Percentiles rank a stretch among this genome's conserved stretches.
phyloP scores from a whole-genome alignment of 2,113 vertebrate genomes.

The Gadus macrocephalus region DNA sequence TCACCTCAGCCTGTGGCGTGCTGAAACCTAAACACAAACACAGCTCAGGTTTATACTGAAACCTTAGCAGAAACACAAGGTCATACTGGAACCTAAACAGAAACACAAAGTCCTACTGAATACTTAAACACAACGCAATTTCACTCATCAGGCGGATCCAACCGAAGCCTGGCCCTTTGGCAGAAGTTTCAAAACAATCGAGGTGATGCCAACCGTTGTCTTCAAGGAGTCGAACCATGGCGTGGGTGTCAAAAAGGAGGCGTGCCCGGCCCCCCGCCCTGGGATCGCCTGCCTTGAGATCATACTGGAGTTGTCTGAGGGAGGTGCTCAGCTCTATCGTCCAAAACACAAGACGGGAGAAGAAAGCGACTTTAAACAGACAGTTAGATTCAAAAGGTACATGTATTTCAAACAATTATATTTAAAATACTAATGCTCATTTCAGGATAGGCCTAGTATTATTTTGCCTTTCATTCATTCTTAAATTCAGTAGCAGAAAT shows the following conservation, averaged over 20 bases:
- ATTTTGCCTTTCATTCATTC: too few relatives aligned
- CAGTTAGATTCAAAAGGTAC: neutral
- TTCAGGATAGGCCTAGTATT: too few relatives aligned
- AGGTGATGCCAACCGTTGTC: constrained; percentile 75
- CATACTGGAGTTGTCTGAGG: constrained; percentile 59
- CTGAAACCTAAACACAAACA: constrained; percentile 75
- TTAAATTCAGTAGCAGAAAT: too few relatives aligned
- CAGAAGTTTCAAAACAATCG: neutral
- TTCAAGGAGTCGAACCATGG: constrained; percentile 85
- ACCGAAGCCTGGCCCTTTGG: too few relatives aligned
- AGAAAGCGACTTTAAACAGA: neutral
- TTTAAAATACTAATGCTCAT: too few relatives aligned
- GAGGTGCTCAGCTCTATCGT: constrained; percentile 72
- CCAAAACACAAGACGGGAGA: neutral
- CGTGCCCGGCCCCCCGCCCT: constrained; percentile 64
- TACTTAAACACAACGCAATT: too few relatives aligned
- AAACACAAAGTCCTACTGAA: too few relatives aligned
- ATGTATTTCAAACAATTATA: too few relatives aligned
- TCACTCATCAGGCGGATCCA: too few relatives aligned
- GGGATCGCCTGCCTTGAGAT: constrained; percentile 55
- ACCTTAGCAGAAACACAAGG: too few relatives aligned
- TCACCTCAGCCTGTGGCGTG: constrained; percentile 82
- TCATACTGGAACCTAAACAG: too few relatives aligned
- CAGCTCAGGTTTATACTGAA: neutral
- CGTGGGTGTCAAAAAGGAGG: constrained; percentile 90